Evolutionary conservation across 2,113 vertebrate genomes (phyloP), one percentile per base, ranked within the genome.

Genomic region (Stictonetta naevosa): DNA sequence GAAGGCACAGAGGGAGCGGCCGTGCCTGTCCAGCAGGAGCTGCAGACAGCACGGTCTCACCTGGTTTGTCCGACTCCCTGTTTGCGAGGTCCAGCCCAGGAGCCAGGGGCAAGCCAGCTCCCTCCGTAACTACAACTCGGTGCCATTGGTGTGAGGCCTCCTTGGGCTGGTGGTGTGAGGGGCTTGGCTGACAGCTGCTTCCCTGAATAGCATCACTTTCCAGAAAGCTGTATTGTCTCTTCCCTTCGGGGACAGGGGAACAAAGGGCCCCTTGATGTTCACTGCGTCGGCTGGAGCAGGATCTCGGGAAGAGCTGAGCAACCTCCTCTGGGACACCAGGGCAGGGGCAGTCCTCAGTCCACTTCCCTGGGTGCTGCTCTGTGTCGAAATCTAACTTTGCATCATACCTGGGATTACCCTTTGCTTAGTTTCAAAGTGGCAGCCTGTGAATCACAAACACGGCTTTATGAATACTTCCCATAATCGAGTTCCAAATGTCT

Each of bases 251-350:
- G n/a, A 36, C 8, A 14, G 46, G 67, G 31, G 19, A 50, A 26
- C 3, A 13, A 68, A 50, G 26, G 17, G 7, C 29, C 13, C 25
- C 1, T 0, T 11, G 38, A 3, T 2, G 1, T 63, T 44, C 63
- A 5, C 33, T 68, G 10, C 21, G 4, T 36, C 6, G 2, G 23
- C 25, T 31, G 46, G 44, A 72, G 56, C 3, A 11, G 34, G 31
- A 67, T 55, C 10, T 25, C n/a, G 10, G 13, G 38, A 26, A n/a
- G 12, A 26, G 26, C 31, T 0, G 4, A 63, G 25, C 44, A 44
- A 9, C 36, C 33, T 69, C 23, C 28, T 26, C 20, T 42, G n/a
- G 50, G 8, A 40, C 53, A 21, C 3, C 3, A 46, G 29, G 36
- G 9, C 6, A 3, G 10, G 25, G n/a, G 15, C 2, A 29, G 31